Evolutionary conservation across 2,888 invertebrate genomes (phyloP).

Genomic region (Campoplex capitator): DNA sequence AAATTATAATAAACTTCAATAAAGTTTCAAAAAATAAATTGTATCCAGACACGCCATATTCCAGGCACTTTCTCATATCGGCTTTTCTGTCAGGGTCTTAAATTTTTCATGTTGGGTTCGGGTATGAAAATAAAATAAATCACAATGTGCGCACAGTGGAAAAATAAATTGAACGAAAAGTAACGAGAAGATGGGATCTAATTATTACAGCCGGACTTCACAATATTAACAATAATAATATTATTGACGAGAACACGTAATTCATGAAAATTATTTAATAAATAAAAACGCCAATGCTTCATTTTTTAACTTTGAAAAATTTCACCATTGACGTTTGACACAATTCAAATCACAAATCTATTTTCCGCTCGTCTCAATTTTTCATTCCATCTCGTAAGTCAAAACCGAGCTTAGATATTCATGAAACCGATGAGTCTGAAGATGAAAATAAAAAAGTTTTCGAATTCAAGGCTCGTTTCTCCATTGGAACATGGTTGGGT

Average conservation of each 20-base stretch:
- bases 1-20: not conserved
- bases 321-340: not conserved
- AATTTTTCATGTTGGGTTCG: no score
- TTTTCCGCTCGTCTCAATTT: not conserved
- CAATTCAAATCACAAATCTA: not conserved
- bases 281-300: no score
- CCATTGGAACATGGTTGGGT: no score
- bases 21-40: no score
- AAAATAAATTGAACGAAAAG: no score
- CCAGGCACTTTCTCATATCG: not conserved
- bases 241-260: no score
- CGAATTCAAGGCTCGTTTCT: conserved; percentile 14
- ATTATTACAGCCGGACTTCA: not conserved
- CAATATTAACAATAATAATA: not conserved
- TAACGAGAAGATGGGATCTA: not conserved
- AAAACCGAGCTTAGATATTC: not conserved
- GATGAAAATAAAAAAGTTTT: conserved; percentile 29
- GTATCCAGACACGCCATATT: not conserved
- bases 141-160: no score
- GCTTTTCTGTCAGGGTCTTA: not conserved
- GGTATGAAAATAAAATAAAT: no score
- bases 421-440: conserved; percentile 24
- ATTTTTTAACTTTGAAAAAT: no score
- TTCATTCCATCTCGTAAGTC: not conserved
- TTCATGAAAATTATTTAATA: no score